Conservation (phyloP, 2,797 vertebrate genomes). For the Silurus lanzhouensis region DNA sequence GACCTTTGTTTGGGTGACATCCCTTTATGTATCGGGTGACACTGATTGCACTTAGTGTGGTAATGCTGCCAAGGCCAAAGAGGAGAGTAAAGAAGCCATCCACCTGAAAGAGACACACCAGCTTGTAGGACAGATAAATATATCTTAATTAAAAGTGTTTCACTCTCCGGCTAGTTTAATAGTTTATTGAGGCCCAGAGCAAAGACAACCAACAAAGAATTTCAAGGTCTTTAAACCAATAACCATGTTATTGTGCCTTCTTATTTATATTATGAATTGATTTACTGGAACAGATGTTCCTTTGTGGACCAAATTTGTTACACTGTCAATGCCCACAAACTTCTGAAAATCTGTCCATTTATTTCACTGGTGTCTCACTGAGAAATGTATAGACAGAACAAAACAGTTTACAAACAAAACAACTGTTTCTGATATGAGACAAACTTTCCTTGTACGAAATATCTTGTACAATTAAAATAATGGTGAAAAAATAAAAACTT, state of each 20-base stretch:
- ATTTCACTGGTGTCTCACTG: background rate
- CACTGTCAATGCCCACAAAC: background rate
- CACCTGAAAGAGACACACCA: conserved; percentile 70
- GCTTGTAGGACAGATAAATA: background rate
- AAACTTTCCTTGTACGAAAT: no score
- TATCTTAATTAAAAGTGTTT: background rate
- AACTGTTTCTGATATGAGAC: background rate
- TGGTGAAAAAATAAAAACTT: no score
- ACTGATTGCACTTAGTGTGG: conserved; percentile 89
- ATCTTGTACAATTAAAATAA: no score
- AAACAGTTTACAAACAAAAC: background rate
- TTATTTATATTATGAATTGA: background rate
- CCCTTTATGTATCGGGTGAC: conserved; percentile 85
- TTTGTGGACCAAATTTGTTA: background rate
- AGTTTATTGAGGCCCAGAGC: background rate
- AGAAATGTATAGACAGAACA: background rate
- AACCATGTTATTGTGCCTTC: background rate
- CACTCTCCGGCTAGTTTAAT: background rate
- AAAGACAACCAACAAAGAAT: background rate
- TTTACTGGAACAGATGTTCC: background rate
- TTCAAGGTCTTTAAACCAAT: background rate
- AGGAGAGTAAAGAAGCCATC: conserved; percentile 88
- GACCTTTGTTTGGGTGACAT: conserved; percentile 83
- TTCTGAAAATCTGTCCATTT: background rate
- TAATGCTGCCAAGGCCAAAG: conserved; percentile 88